Evolutionary conservation across 2,113 vertebrate species (phyloP).

Genomic region (Ceuthmochares aereus): DNA sequence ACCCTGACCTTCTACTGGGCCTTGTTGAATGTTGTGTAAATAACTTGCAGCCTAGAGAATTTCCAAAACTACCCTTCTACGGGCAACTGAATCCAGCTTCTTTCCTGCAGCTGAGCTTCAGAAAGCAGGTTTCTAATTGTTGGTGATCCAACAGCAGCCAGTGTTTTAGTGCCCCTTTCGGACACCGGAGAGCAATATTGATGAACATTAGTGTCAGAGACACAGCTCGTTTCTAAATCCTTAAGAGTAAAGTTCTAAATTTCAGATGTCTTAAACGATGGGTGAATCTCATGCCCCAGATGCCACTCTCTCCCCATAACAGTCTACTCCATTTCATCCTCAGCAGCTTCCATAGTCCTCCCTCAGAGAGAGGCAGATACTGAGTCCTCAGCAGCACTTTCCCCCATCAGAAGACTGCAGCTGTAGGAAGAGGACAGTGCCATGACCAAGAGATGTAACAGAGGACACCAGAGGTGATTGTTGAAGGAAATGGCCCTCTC

Average conservation of each 20-base stretch:
- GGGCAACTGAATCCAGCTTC: background rate
- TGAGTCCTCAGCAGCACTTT: background rate
- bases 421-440: background rate
- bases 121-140: background rate
- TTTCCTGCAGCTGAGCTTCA: background rate
- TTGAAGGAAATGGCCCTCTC: background rate
- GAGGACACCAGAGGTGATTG: rapidly evolving
- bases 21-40: background rate
- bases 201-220: background rate
- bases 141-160: background rate
- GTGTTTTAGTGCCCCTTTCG: background rate
- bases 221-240: background rate
- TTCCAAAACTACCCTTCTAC: background rate
- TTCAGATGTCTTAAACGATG: background rate
- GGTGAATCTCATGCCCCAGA: background rate
- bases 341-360: background rate
- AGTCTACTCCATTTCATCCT: background rate
- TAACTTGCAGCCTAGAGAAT: background rate
- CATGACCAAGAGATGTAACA: background rate
- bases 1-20: background rate
- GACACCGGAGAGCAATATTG: background rate
- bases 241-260: background rate
- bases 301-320: background rate
- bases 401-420: background rate
- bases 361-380: background rate